Evolutionary conservation across 2,888 invertebrate genomes (phyloP), one percentile per base, ranked within the genome.

Genomic region (Tillus elongatus): DNA sequence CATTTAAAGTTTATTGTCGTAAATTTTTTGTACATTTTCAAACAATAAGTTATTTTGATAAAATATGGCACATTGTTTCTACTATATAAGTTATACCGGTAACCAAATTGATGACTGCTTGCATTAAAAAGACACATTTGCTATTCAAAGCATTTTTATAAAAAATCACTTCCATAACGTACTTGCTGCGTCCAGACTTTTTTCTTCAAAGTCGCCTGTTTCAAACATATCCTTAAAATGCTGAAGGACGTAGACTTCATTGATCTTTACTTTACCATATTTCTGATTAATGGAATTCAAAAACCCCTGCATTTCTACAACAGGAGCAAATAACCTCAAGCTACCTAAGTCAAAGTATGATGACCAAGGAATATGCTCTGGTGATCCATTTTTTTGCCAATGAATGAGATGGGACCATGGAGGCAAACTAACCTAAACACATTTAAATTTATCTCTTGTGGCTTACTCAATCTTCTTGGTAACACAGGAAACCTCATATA

Each of bases 361-460:
- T 3, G 73, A 67, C 97, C 97, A 97, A 0, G 81, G 77, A 24
- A 84, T 65, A 26, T 77, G 73, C 11, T 67, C 66, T 46, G 82
- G 79, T 2, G 61, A 53, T 14, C 71, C 65, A 37, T 72, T 62
- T 15, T 70, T 68, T 14, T 57, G 61, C 97, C 98, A 98, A 60
- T 98, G 98, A 50, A 87, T 88, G 2, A 97, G 64, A 42, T 77
- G 74, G 36, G 82, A 76, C 90, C 95, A 98, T 0, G 97, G 93
- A 9, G 96, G 96, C 44, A 98, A 68, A 96, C 90, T 50, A 88
- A 56, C 26, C 69, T 69, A 63, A 79, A 75, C 38, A 74, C 67
- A 12, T 61, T 61, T 30, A 68, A 66, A 39, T 61, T 59, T 0
- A 65, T 64, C 8, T 66, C 60, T 31, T 50, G 42, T 2, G 54